These are phyloP conservation scores for Dryomyza anilis DNA, from an alignment of 2,888 invertebrate genomes.

Conservation along the genomic window DNA sequence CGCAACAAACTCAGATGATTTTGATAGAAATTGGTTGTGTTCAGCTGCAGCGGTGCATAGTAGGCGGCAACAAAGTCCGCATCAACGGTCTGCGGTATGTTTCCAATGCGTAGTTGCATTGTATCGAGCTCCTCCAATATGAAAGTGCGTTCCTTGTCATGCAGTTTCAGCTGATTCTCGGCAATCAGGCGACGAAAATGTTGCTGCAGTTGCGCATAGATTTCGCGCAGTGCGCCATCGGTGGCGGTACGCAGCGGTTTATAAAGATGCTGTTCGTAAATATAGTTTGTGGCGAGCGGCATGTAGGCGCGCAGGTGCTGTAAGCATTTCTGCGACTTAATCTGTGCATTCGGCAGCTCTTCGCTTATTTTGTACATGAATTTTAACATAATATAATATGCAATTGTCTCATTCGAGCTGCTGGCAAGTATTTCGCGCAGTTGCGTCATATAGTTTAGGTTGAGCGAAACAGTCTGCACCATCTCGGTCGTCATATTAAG, in stretches of 20 bases:
- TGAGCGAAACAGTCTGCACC: slow-evolving; percentile 41
- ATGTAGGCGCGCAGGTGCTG: slow-evolving; percentile 44
- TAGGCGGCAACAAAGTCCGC: slow-evolving; percentile 34
- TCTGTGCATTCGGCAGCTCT: slow-evolving; percentile 38
- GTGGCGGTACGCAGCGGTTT: slow-evolving; percentile 33
- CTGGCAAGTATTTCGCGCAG: slow-evolving; percentile 34
- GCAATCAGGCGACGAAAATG: slow-evolving; percentile 38
- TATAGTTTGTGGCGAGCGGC: slow-evolving; percentile 47
- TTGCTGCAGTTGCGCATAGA: slow-evolving; percentile 36
- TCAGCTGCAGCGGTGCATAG: slow-evolving; percentile 36
- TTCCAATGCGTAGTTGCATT: slow-evolving; percentile 48
- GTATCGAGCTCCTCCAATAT: slow-evolving; percentile 41
- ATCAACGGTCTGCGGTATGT: slow-evolving; percentile 37
- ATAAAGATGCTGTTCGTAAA: slow-evolving; percentile 45
- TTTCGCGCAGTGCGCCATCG: slow-evolving; percentile 37
- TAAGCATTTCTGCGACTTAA: slow-evolving; percentile 35
- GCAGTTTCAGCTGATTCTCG: slow-evolving; percentile 41
- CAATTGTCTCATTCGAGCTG: slow-evolving; percentile 47
- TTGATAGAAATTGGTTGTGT: slow-evolving; percentile 39
- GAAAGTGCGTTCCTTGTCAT: slow-evolving; percentile 36
- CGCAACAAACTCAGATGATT: slow-evolving; percentile 46
- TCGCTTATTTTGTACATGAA: slow-evolving; percentile 42
- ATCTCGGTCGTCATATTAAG: slow-evolving; percentile 28
- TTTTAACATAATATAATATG: slow-evolving; percentile 50
- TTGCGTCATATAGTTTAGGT: slow-evolving; percentile 38